A percentile compares a stretch with the other conserved stretches of the same genome.
Evolutionary conservation across 2,113 vertebrate species (phyloP).

Genomic region (Antechinus stuartii): DNA sequence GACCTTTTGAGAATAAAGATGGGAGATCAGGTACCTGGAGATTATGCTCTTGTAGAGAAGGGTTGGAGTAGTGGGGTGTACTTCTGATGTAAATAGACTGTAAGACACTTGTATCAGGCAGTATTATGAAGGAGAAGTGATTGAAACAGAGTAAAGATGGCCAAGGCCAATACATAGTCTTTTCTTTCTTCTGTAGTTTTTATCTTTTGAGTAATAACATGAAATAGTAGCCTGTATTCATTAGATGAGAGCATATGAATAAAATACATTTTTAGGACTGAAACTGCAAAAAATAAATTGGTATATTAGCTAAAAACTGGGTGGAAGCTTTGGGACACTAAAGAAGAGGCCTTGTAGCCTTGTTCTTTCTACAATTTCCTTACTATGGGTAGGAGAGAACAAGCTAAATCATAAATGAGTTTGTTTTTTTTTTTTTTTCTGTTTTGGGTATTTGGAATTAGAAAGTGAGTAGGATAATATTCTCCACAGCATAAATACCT

Average conservation of each 20-base stretch:
- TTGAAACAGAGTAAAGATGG: neutral
- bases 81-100: neutral
- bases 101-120: neutral
- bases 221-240: neutral
- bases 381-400: no score
- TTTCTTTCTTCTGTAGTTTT: neutral
- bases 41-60: neutral
- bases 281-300: neutral
- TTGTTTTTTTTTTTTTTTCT: no score
- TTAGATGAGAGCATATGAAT: neutral
- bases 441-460: no score
- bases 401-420: no score
- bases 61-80: neutral
- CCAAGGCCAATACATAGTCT: neutral
- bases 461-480: no score
- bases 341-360: neutral
- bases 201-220: neutral
- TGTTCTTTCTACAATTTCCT: neutral
- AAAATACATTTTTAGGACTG: neutral
- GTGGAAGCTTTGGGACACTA: neutral
- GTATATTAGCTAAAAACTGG: neutral
- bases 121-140: neutral
- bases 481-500: no score
- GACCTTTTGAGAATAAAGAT: neutral
- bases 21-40: neutral